Evolutionary conservation across 1,140 invertebrate genomes (phyloP).

Genomic region (Conus betulinus): DNA sequence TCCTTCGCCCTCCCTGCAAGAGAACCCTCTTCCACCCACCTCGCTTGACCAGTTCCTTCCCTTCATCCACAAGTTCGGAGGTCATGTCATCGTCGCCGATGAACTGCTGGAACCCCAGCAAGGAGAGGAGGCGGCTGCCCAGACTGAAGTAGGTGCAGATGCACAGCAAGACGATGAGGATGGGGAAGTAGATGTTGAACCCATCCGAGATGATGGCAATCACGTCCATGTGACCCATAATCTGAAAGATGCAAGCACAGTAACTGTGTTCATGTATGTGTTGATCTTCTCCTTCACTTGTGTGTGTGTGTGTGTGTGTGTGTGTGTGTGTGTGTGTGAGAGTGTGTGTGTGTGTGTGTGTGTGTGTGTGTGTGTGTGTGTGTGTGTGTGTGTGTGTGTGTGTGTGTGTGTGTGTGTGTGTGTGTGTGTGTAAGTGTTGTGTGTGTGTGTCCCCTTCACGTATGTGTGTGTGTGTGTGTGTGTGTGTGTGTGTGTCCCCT

Average conservation of each 20-base stretch:
- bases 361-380: no score
- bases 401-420: no score
- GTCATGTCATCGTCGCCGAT: slow-evolving; percentile 94
- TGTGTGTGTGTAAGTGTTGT: no score
- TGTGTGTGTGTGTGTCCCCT: not conserved
- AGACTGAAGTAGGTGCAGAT: slow-evolving; percentile 96
- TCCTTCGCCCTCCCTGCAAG: not conserved
- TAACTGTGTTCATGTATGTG: not conserved
- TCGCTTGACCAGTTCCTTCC: slow-evolving; percentile 89
- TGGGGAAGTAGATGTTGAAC: slow-evolving; percentile 99
- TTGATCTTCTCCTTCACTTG: no score
- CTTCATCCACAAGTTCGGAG: slow-evolving; percentile 94
- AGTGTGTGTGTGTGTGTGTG: no score
- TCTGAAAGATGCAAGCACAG: slow-evolving; percentile 78
- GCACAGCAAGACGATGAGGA: slow-evolving; percentile 95
- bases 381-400: no score
- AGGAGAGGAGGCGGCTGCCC: slow-evolving; percentile 90
- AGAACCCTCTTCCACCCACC: slow-evolving; percentile 57
- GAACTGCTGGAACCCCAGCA: slow-evolving; percentile 97
- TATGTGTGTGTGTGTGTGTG: no score
- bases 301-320: no score
- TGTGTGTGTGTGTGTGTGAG: not conserved
- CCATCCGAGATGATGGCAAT: slow-evolving; percentile 97
- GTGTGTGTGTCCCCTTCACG: no score
- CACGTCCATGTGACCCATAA: slow-evolving; percentile 99